Evolutionary conservation across 2,113 vertebrate species (phyloP).

Genomic region (Corythornis madagascariensis): DNA sequence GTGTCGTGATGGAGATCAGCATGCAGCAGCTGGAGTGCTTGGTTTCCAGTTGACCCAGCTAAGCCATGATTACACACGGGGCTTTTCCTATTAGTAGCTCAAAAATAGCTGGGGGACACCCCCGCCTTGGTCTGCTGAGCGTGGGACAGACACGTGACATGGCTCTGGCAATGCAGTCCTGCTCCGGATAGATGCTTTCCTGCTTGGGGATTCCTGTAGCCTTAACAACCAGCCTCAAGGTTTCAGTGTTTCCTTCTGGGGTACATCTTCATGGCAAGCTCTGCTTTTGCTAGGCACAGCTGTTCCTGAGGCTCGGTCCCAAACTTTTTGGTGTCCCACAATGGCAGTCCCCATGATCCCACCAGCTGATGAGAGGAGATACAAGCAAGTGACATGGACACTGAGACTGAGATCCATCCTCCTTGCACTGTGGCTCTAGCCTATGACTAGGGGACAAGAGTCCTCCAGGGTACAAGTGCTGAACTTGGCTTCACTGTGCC

Average conservation of each 20-base stretch:
- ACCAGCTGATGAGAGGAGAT: background rate
- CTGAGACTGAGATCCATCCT: background rate
- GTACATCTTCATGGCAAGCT: background rate
- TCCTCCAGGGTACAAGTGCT: background rate
- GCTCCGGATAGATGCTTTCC: background rate
- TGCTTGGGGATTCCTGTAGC: background rate
- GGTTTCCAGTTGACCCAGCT: background rate
- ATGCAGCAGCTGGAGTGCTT: background rate
- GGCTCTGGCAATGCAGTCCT: background rate
- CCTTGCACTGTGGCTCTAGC: background rate
- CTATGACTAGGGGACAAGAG: fast-evolving
- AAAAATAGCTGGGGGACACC: background rate
- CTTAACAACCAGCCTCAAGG: background rate
- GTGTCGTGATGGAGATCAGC: fast-evolving
- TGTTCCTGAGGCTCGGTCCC: background rate
- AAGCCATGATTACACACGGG: background rate
- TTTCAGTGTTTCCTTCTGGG: background rate
- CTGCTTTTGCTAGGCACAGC: background rate
- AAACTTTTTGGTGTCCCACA: background rate
- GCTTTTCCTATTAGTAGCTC: constrained; percentile 3
- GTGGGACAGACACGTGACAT: background rate
- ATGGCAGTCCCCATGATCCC: fast-evolving
- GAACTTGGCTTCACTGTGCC: background rate
- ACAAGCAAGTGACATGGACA: fast-evolving
- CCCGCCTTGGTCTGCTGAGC: background rate